Percentiles rank a stretch among this genome's conserved stretches.
Conservation (phyloP, 2,113 vertebrate species). For the Caloenas nicobarica region DNA sequence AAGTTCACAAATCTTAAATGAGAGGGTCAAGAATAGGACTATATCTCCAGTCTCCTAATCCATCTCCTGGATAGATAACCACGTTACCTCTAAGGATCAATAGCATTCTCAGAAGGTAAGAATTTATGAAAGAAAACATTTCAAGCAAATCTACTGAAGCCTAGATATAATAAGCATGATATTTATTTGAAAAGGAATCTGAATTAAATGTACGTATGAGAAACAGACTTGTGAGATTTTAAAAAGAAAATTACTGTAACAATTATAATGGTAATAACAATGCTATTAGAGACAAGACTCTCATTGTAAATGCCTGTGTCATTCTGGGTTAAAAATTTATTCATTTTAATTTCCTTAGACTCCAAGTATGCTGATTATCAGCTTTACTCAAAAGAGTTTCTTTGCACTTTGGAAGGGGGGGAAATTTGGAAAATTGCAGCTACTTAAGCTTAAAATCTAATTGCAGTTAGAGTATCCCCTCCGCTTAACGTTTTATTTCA, state of each 20-base stretch:
- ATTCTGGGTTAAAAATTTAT: conserved; percentile 46
- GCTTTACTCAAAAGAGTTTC: not conserved
- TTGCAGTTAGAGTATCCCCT: not conserved
- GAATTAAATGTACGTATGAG: not conserved
- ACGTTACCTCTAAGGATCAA: not conserved
- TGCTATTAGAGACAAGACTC: conserved; percentile 27
- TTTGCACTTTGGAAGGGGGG: not conserved
- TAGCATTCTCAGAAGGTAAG: not conserved
- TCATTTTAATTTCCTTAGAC: conserved; percentile 56
- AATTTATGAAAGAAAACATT: not conserved
- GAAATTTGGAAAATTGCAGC: not conserved
- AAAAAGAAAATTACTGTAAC: conserved; percentile 33
- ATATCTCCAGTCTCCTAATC: not conserved
- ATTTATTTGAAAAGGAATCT: not conserved
- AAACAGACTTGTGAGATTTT: not conserved
- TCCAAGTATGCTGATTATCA: not conserved
- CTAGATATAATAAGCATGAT: not conserved
- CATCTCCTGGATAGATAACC: not conserved
- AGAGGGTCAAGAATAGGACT: not conserved
- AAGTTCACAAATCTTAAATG: not conserved
- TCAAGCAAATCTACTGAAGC: not conserved
- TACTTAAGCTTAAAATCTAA: conserved; percentile 24
- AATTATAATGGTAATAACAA: conserved; percentile 34
- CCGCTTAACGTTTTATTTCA: not conserved
- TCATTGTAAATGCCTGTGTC: not conserved